Evolutionary conservation across 2,888 invertebrate genomes (phyloP), one percentile per base, ranked within the genome.

Genomic region (Agriopis marginaria): DNA sequence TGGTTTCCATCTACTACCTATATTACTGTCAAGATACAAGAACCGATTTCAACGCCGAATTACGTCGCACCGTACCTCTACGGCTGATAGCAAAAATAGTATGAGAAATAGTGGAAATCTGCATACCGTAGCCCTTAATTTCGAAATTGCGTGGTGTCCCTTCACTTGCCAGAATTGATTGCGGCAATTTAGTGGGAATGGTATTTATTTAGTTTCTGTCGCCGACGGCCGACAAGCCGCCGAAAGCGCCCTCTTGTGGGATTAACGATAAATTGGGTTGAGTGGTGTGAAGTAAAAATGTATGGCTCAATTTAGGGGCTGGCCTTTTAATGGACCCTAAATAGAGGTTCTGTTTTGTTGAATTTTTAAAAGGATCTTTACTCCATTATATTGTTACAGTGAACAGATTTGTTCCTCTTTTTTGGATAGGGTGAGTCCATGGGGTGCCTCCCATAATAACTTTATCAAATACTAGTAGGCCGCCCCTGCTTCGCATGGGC

Each of bases 61-160:
- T 53, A 42, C 53, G 4, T 51, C 12, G 6, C 11, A 9, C 40
- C 51, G 14, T 14, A 7, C 11, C 45, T 58, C 32, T 56, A 45
- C 50, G 14, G 42, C 55, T 32, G 44, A 50, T 44, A 66, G 44
- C 44, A 63, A 63, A 62, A 47, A 58, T 17, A 1, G 40, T 51
- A 58, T 59, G 63, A 68, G 56, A 54, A 58, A 68, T 64, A 63
- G 54, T 55, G 42, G 17, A 64, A 68, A 68, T 68, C 68, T 63
- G 54, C 63, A 68, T 68, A 68, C 32, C 32, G 54, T 12, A 60
- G 63, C 68, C 68, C 68, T 59, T 79, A 78, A 79, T 79, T 76
- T 79, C 72, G 70, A 68, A 73, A 78, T 78, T 63, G 79, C 78
- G 77, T 78, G 79, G 76, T 70, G 72, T 74, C 72, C 71, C 71